Evolutionary conservation across 2,797 vertebrate genomes (phyloP), one percentile per base, ranked within the genome.

Genomic region (Lates japonicus): DNA sequence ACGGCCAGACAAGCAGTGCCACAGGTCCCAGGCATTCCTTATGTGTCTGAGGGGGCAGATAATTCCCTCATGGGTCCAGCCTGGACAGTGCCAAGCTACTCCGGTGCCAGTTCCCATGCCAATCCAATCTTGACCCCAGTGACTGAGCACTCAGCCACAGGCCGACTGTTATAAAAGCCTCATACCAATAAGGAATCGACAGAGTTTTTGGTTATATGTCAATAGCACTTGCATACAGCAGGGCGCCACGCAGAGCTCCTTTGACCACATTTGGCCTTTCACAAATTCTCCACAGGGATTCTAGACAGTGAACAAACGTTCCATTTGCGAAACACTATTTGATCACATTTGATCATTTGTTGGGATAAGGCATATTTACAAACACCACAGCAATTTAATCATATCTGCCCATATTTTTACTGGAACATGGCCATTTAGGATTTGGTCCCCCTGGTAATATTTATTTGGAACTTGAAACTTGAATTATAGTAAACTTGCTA

Each of bases 41-140:
- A 72, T 88, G 82, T 83, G 88, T 92, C 85, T 85, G 83, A 89
- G 80, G 81, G 81, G 81, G 82, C 75, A 91, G 82, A 93, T 93
- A 90, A 91, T 89, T 92, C 87, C 89, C 78, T 86, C 83, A 83
- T 88, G 91, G 78, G 83, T 90, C 82, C 80, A 80, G 73, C 52
- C 68, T 11, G 76, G 73, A 85, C 70, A 81, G 79, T 81, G 92
- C 87, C 86, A 91, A 90, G 31, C 69, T 14, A 14, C 52, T 81
- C 74, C 11, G 25, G 75, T 90, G 92, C 92, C 91, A 92, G 70
- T 94, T 95, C 86, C 88, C 94, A 94, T 90, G 92, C 90, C 92
- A 91, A 87, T 93, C 91, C 87, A 75, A 82, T 76, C 62, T 70
- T 61, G 82, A 90, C 86, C 80, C 72, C 64, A 58, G 67, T 44